These are phyloP conservation scores for Hippasteria phrygiana DNA, from an alignment of 53 echinoderm and acorn worm species.

Conservation along the genomic window DNA sequence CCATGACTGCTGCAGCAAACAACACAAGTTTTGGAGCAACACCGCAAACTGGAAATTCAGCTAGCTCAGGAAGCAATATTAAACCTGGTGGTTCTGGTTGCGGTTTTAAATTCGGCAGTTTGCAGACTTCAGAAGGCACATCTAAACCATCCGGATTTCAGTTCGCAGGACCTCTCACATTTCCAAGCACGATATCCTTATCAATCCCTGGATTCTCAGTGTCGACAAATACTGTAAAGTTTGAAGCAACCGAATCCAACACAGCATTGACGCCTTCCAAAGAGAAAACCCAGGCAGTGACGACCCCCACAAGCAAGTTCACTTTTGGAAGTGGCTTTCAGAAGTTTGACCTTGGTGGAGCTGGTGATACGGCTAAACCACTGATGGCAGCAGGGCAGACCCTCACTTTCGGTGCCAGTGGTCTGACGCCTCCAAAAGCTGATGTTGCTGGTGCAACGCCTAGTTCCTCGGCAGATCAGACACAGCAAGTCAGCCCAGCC, in stretches of 20 bases:
- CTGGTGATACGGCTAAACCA: neutral
- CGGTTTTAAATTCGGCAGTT: conserved; percentile 20
- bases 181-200: too few species aligned
- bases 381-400: neutral
- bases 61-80: too few species aligned
- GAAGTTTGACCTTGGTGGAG: conserved; percentile 66
- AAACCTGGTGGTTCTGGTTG: conserved; percentile 23
- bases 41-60: neutral
- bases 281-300: neutral
- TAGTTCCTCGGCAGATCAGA: neutral
- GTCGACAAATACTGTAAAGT: neutral
- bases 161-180: neutral
- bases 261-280: neutral
- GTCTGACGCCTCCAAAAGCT: neutral
- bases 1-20: too few species aligned
- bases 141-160: conserved; percentile 23
- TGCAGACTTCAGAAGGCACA: neutral
- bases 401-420: conserved; percentile 14
- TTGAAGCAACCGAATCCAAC: neutral
- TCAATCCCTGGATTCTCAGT: too few species aligned
- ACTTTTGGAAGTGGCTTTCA: conserved; percentile 70
- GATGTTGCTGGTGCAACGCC: neutral
- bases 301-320: conserved; percentile 59
- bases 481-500: neutral
- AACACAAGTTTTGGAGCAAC: too few species aligned